Conservation (phyloP, 92 coral and sea anemone genomes). For the Pocillopora meandrina region DNA sequence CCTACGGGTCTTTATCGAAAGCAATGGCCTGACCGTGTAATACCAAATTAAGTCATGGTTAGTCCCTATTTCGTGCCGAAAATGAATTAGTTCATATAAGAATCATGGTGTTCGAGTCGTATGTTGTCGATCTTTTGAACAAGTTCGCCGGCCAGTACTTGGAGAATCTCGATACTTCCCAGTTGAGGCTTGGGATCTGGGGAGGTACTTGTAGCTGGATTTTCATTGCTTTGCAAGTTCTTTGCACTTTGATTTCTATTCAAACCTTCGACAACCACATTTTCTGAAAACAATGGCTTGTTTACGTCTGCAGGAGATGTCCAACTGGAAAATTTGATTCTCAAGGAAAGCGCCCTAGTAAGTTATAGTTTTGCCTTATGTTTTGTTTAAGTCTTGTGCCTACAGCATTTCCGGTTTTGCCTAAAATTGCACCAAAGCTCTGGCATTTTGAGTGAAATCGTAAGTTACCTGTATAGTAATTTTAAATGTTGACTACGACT, state of each 20-base stretch:
- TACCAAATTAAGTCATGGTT: neutral
- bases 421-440: neutral
- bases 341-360: conserved; percentile 97
- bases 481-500: no score
- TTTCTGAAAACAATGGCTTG: neutral
- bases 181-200: conserved; percentile 94
- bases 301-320: conserved; percentile 79
- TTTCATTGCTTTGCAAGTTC: neutral
- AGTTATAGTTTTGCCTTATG: conserved; percentile 12
- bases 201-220: conserved; percentile 60
- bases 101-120: conserved; percentile 94
- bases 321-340: conserved; percentile 84
- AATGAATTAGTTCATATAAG: conserved; percentile 17
- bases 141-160: conserved; percentile 95
- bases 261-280: neutral
- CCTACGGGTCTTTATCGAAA: neutral
- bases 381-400: neutral
- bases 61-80: neutral
- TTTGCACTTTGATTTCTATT: neutral
- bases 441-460: no score
- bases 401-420: neutral
- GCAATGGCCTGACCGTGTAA: conserved; percentile 16
- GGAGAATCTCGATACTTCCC: conserved; percentile 98
- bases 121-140: conserved; percentile 91
- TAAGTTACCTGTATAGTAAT: no score